A percentile compares a stretch with the other conserved stretches of the same genome.
These are phyloP conservation scores for Drosophila ambigua DNA, from an alignment of 1,140 invertebrate species.

Conservation along the genomic window DNA sequence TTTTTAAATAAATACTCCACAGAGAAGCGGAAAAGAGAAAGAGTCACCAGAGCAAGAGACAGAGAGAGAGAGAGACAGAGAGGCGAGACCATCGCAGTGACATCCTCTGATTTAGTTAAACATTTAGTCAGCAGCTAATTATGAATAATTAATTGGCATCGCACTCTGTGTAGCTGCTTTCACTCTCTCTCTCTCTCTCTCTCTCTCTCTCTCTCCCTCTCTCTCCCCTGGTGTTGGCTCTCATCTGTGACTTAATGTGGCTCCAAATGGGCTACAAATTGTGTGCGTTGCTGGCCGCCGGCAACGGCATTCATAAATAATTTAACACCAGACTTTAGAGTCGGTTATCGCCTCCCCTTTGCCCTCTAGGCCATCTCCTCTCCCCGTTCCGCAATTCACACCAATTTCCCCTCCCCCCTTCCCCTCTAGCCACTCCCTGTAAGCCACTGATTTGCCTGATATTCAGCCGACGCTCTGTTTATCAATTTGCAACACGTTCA, in stretches of 20 bases:
- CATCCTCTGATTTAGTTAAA: slow-evolving; percentile 69
- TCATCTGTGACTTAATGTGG: slow-evolving; percentile 39
- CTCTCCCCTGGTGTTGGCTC: not conserved
- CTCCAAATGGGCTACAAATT: slow-evolving; percentile 39
- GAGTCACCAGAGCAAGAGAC: no score
- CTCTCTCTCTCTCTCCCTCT: not conserved
- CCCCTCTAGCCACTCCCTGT: not conserved
- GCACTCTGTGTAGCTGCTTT: slow-evolving; percentile 26
- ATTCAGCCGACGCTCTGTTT: slow-evolving; percentile 49
- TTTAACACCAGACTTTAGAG: slow-evolving; percentile 58
- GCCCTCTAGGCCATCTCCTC: not conserved
- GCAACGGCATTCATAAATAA: slow-evolving; percentile 59
- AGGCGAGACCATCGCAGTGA: slow-evolving; percentile 5
- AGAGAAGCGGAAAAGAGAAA: not conserved
- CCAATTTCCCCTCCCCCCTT: not conserved
- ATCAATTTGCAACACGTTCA: slow-evolving; percentile 59
- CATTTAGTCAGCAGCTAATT: slow-evolving; percentile 71
- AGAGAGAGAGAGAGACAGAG: not conserved
- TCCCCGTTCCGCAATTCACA: not conserved
- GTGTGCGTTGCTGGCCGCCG: slow-evolving; percentile 36
- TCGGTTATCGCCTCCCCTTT: not conserved
- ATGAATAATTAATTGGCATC: slow-evolving; percentile 71
- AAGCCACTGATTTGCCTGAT: slow-evolving; percentile 19
- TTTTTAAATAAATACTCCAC: slow-evolving; percentile 49
- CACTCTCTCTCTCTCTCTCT: not conserved